A percentile compares a stretch with the other conserved stretches of the same genome.
Conservation (phyloP, 2,797 vertebrate species). For the Clarias laeviceps region DNA sequence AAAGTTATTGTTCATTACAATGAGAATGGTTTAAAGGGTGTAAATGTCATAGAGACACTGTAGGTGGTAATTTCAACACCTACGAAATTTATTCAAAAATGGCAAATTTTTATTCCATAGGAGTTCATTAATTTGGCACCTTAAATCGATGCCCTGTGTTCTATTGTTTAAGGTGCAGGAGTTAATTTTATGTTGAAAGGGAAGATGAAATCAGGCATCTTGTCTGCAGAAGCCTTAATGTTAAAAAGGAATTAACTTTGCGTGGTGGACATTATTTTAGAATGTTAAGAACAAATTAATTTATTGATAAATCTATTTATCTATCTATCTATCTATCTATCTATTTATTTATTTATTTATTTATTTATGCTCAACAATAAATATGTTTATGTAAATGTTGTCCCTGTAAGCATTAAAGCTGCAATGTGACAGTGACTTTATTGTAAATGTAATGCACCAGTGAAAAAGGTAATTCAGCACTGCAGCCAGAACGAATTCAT, state of each 20-base stretch:
- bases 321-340: neutral
- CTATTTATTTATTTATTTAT: slow-evolving; percentile 4
- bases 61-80: neutral
- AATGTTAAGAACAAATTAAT: neutral
- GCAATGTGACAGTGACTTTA: neutral
- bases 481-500: neutral
- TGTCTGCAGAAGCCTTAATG: neutral
- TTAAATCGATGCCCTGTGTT: neutral
- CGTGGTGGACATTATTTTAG: neutral
- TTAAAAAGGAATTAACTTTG: neutral
- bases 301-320: neutral
- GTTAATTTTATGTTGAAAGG: neutral
- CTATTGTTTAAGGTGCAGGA: neutral
- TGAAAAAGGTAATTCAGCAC: neutral
- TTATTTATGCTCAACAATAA: neutral
- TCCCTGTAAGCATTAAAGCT: neutral
- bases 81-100: neutral
- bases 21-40: neutral
- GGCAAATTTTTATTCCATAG: neutral
- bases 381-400: neutral
- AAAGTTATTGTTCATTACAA: neutral
- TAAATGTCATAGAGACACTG: neutral
- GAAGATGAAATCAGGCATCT: neutral
- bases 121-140: neutral
- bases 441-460: neutral